A percentile compares a stretch with the other conserved stretches of the same genome.
phyloP scores from a whole-genome alignment of 2,797 vertebrate species.

The Leptodactylus fallax region DNA sequence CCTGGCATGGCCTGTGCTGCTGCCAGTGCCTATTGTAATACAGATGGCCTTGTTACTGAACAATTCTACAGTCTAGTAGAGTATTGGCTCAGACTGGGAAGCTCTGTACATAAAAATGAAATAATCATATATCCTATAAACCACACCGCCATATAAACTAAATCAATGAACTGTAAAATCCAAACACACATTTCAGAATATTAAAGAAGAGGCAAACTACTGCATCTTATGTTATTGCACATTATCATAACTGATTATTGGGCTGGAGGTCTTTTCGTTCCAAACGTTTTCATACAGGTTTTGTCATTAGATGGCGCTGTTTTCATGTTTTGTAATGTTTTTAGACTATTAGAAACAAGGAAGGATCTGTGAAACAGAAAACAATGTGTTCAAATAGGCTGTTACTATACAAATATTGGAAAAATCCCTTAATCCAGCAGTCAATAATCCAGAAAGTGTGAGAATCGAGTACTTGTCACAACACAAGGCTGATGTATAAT shows the following conservation, averaged over 20 bases:
- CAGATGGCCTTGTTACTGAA: conserved; percentile 33
- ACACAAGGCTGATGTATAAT: too few relatives aligned
- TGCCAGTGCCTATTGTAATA: conserved; percentile 40
- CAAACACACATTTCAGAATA: conserved; percentile 41
- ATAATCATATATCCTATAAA: conserved; percentile 56
- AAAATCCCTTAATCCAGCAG: background rate
- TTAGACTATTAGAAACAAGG: background rate
- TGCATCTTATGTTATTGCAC: background rate
- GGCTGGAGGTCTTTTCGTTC: background rate
- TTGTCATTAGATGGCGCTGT: conserved; percentile 2
- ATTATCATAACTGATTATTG: background rate
- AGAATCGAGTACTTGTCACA: background rate
- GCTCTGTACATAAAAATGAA: conserved; percentile 56
- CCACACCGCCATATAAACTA: conserved; percentile 42
- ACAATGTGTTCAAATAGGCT: background rate
- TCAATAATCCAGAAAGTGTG: background rate
- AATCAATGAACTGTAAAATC: conserved; percentile 47
- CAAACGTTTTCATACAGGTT: background rate
- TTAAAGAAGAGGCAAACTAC: conserved; percentile 17
- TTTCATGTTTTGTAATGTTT: background rate
- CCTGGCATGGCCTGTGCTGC: background rate
- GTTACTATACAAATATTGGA: background rate
- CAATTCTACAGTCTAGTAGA: conserved; percentile 42
- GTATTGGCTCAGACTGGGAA: conserved; percentile 20
- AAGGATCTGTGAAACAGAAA: background rate